Conservation (phyloP, 2,113 vertebrate genomes). For the Choloepus hoffmanni region DNA sequence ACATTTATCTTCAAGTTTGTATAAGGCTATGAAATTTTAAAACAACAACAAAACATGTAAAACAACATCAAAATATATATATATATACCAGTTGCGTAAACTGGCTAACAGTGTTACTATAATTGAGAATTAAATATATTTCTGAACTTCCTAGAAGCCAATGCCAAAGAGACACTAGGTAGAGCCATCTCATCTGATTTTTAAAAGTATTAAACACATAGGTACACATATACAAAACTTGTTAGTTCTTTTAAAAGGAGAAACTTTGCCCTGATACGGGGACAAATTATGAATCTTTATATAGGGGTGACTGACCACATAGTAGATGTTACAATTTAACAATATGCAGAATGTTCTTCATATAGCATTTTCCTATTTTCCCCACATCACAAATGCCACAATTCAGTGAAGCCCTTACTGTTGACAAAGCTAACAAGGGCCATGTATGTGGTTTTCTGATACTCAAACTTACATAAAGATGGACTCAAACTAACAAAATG, state of each 20-base stretch:
- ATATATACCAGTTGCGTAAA: background rate
- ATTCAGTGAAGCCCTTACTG: background rate
- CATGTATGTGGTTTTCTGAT: background rate
- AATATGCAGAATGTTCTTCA: background rate
- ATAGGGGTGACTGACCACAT: no score
- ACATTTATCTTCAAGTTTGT: background rate
- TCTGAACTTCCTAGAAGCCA: background rate
- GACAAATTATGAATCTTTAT: background rate
- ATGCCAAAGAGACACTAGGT: constrained; percentile 1
- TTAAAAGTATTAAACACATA: background rate
- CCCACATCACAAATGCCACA: background rate
- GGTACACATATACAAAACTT: background rate
- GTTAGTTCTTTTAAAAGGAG: constrained; percentile 4
- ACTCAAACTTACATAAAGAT: background rate
- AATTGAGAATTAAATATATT: background rate
- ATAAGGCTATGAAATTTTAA: background rate
- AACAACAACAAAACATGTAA: background rate
- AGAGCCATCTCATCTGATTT: background rate
- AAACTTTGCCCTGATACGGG: background rate
- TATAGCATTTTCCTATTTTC: background rate
- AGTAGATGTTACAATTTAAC: background rate
- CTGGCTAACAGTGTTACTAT: background rate
- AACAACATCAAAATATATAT: background rate
- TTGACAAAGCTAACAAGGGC: background rate
- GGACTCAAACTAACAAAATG: background rate